Evolutionary conservation across 37 sponge, comb jelly and placozoan genomes (phyloP), one percentile per base, ranked within the genome.

Genomic region (Chondrosia reniformis): DNA sequence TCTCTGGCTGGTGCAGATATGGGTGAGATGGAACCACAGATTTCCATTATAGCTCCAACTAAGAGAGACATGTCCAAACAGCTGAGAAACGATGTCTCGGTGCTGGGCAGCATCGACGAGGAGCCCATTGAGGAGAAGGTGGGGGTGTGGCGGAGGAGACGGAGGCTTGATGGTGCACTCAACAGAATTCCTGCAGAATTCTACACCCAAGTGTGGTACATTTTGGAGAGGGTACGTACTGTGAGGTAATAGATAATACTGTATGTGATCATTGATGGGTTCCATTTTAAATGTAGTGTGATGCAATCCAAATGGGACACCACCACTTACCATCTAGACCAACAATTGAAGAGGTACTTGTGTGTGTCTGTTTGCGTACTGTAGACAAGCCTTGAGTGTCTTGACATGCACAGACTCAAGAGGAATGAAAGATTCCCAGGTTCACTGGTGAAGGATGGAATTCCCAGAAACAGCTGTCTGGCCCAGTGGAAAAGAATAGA

Each of bases 181-280:
- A 96, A 96, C 59, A 78, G 97, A 85, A 84, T 93, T 1, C 97
- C 97, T 33, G 63, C 67, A 5, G 89, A 91, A 1, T 96, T 96
- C 80, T 90, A 90, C 63, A 52, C 67, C 1, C 52, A 84, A 33
- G 94, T 96, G 33, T 96, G 94, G 94, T 79, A 83, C 49, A 85
- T 89, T 21, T 69, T 89, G 71, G 87, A 93, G 55, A 82, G 52
- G 75, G 88, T 84, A 49, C 52, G 15, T 15, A 49, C 52, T 49
- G 52, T 49, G 15, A 19, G 10, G 52, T 49, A 15, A 19, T 10
- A 10, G 15, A 15, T 49, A 49, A 19, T 49, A 49, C 52, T 46
- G 10, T 75, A 17, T 71, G 42, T 74, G 4, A 17, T 8, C 15
- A 45, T 55, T 37, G 37, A 5, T 58, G 27, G 3, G n/a, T 66